Evolutionary conservation across 2,888 invertebrate genomes (phyloP).

Genomic region (Dichetophora obliterata): DNA sequence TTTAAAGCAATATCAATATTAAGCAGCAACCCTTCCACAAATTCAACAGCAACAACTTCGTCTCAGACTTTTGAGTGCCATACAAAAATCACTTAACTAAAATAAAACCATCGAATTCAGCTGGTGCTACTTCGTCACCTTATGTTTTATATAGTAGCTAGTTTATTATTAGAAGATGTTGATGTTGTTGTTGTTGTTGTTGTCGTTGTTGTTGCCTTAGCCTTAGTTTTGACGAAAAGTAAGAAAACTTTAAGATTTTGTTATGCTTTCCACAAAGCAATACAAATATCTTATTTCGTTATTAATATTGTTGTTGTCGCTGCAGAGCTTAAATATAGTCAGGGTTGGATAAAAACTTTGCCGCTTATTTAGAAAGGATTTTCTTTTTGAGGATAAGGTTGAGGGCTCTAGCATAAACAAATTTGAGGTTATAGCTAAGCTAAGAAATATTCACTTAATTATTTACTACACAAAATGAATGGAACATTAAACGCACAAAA

Average conservation of each 20-base stretch:
- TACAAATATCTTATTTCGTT: not conserved
- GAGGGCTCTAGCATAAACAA: no score
- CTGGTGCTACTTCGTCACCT: constrained; percentile 9
- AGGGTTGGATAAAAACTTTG: not conserved
- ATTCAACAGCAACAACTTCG: not conserved
- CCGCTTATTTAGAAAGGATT: no score
- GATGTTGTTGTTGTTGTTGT: constrained; percentile 14
- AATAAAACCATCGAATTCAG: constrained; percentile 12
- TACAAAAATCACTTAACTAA: constrained; percentile 14
- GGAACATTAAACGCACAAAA: no score
- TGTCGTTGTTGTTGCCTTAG: not conserved
- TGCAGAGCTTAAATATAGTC: not conserved
- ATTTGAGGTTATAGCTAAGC: no score
- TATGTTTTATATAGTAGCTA: not conserved
- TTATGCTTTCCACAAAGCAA: not conserved
- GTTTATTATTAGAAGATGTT: not conserved
- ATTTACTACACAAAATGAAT: no score
- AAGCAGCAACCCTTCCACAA: not conserved
- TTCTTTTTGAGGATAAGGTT: no score
- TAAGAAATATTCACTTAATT: no score
- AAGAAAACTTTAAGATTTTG: not conserved
- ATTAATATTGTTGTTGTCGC: not conserved
- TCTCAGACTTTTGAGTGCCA: not conserved
- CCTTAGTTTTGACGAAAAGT: not conserved
- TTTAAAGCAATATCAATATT: not conserved